phyloP scores from a whole-genome alignment of 2,797 vertebrate species.

The Molossus molossus region DNA sequence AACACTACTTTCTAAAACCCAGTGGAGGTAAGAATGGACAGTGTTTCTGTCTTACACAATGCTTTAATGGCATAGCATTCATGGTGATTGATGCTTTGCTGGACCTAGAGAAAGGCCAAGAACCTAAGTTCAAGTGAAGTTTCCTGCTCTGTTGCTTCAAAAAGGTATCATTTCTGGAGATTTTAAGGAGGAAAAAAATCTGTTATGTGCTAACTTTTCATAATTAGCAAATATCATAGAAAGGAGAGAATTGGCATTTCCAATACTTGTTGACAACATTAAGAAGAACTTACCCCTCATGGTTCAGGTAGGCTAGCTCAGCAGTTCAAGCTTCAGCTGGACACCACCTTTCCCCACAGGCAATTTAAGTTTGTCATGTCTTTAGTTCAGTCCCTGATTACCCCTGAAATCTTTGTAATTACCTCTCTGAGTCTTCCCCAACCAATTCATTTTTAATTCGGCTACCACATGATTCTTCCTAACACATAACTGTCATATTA shows the following conservation, averaged over 20 bases:
- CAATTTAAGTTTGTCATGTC: not conserved
- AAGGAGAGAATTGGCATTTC: not conserved
- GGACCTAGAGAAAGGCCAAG: conserved; percentile 36
- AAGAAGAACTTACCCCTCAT: not conserved
- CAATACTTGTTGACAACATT: not conserved
- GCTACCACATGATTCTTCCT: not conserved
- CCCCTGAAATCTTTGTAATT: not conserved
- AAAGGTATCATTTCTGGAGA: not conserved
- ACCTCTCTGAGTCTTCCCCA: not conserved
- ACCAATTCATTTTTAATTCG: not conserved
- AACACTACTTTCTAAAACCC: conserved; percentile 40
- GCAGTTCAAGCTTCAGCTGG: not conserved
- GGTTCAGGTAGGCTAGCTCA: not conserved
- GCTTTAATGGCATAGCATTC: not conserved
- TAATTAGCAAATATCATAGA: not conserved
- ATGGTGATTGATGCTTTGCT: not conserved
- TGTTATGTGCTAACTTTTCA: not conserved
- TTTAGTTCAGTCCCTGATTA: not conserved
- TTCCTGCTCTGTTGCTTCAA: not conserved
- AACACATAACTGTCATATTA: not conserved
- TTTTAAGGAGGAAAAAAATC: not conserved
- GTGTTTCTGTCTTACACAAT: not conserved
- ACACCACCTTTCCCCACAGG: not conserved
- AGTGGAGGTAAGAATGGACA: not conserved
- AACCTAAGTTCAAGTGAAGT: not conserved